Percentiles rank a stretch among this genome's conserved stretches.
These are phyloP conservation scores for Tragelaphus scriptus DNA, from an alignment of 2,113 vertebrate genomes.

Conservation along the genomic window DNA sequence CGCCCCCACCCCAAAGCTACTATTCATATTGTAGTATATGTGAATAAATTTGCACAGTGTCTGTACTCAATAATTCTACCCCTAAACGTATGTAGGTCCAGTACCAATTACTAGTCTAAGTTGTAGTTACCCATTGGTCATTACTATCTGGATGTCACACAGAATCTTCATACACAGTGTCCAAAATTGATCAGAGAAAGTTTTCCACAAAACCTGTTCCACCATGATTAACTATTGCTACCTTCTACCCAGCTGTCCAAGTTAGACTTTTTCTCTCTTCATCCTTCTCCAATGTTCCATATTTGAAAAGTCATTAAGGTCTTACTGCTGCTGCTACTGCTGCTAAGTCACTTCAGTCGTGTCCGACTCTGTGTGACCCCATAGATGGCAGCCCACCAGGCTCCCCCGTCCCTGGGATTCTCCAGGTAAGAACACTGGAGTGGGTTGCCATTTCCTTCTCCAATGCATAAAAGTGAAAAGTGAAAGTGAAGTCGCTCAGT, in stretches of 20 bases:
- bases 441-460: no score
- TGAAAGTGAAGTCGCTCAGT: no score
- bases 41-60: background rate
- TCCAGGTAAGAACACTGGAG: no score
- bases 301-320: constrained; percentile 9
- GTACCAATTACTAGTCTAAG: background rate
- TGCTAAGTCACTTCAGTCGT: no score
- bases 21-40: background rate
- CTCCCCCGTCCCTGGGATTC: no score
- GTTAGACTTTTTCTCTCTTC: background rate
- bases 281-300: background rate
- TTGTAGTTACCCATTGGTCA: background rate
- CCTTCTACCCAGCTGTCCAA: background rate
- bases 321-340: background rate
- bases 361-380: no score
- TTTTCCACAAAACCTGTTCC: constrained; percentile 7
- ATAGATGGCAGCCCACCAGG: no score
- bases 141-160: background rate
- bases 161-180: background rate
- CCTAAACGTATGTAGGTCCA: background rate
- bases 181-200: background rate
- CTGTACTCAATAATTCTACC: background rate
- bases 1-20: background rate
- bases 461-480: no score
- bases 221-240: background rate